Evolutionary conservation across 2,113 vertebrate species (phyloP).

Genomic region (Cyphomyrus discorhynchus): DNA sequence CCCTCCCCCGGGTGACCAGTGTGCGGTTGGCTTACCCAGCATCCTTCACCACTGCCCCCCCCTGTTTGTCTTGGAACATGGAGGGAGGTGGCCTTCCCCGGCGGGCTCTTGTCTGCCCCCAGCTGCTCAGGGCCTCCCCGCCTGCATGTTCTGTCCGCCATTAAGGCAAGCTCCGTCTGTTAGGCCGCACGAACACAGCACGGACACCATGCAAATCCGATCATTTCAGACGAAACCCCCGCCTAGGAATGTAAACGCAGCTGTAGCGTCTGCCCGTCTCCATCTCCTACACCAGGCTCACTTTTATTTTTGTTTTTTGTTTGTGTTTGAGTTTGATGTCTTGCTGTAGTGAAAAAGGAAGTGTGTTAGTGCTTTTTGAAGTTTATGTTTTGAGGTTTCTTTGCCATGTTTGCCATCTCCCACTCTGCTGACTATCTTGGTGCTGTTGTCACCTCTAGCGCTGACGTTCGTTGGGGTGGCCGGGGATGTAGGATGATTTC

Average conservation of each 20-base stretch:
- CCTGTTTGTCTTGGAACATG: background rate
- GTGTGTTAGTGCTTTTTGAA: background rate
- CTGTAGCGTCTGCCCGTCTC: conserved; percentile 5
- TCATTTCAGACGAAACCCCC: background rate
- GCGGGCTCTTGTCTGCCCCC: background rate
- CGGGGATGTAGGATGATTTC: background rate
- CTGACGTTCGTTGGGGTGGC: background rate
- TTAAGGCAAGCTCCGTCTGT: background rate
- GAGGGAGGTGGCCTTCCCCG: background rate
- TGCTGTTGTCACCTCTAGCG: background rate
- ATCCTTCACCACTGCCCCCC: background rate
- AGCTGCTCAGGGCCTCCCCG: conserved; percentile 19
- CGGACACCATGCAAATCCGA: background rate
- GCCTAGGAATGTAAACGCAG: conserved; percentile 26
- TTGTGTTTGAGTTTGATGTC: conserved; percentile 21
- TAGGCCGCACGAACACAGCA: background rate
- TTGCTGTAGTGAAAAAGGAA: conserved; percentile 1
- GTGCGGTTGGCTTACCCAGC: background rate
- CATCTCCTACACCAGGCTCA: background rate
- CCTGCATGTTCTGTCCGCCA: background rate
- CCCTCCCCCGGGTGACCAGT: background rate
- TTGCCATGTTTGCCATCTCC: background rate
- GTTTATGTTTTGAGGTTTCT: background rate
- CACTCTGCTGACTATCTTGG: background rate
- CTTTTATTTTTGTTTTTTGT: background rate